Base-by-base conservation (phyloP, 1,140 invertebrate species). In the Campoletis sonorensis region DNA sequence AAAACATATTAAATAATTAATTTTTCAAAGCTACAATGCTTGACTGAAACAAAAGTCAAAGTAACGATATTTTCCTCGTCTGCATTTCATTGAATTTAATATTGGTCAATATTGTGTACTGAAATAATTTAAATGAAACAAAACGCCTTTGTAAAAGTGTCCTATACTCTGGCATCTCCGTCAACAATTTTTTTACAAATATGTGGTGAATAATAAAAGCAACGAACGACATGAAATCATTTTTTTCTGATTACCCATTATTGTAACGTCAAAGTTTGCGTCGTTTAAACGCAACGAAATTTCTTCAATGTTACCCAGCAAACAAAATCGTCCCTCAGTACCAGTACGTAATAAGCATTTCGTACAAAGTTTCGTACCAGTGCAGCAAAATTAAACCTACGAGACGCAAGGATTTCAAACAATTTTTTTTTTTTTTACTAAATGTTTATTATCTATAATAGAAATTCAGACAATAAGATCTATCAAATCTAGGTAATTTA, bases 1-100 rank as follows among this genome's bases (percentile, higher is more conserved):
- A 90, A 86, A 89, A 90, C 88, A 89, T 90, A 90, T 88, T 86
- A 89, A 90, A 88, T 89, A 89, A 90, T 81, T 85, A 89, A 90
- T 90, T 89, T 64, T 71, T 33, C 80, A 78, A 23, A 83, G 81
- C 58, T 64, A 78, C 71, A 13, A 76, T 75, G 75, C 51, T 80
- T 78, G 30, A 64, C 71, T 49, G 18, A 54, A 23, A 73, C 37
- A 67, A 82, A 76, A 77, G 70, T 79, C 78, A 72, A 78, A 54
- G n/a, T 54, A 68, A 79, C 54, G 51, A 51, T 76, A n/a, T 76
- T 58, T 33, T 45, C 27, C 40, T 51, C 21, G 26, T 49, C 64
- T 70, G 78, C 78, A 79, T 68, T 61, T 79, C 68, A 79, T 68
- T 49, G 78, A 68, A 68, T 37, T n/a, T 49, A 79, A 71, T 79